Base-by-base conservation (phyloP, 2,888 invertebrate species). In the Formica aserva region DNA sequence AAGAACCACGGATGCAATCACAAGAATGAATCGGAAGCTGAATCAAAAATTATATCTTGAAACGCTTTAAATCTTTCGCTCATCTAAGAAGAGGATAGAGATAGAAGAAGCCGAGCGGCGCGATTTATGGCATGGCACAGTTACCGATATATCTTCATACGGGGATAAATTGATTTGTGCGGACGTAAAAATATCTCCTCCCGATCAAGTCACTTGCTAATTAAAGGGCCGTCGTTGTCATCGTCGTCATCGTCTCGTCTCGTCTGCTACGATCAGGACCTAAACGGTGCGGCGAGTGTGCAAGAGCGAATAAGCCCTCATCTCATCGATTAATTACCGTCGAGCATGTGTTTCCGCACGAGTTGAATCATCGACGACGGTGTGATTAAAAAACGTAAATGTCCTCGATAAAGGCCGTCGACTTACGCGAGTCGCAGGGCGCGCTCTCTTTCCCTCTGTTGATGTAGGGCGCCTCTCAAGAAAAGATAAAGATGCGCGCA, bases 381-480 rank as follows among this genome's bases (percentile, higher is more conserved):
- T 60, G 78, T 78, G 78, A 72, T 78, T 78, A 78, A 78, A 78
- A 78, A 78, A 78, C 72, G 78, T 71, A 32, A 55, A 32, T 78
- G 78, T 78, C 72, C 78, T 69, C 78, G 78, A 72, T 78, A 78
- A 78, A 35, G 78, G 78, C 22, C 71, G 60, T 78, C 78, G 78
- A 60, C 78, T 78, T 60, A 18, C n/a, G 41, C 57, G 32, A 69
- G 15, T 67, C 69, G 22, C n/a, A 71, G 52, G n/a, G 62, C 22
- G 41, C 29, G 41, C 41, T 45, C 66, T 66, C 66, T 26, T 38
- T 66, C 29, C n/a, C 26, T 67, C 55, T 22, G 5, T 72, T 60
- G 45, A 71, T 38, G 57, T 26, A 77, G 77, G n/a, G 55, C 72
- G 11, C n/a, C 45, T 60, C 45, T 78, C 72, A 72, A 78, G 78